Conservation (phyloP, 2,888 invertebrate species). For the Girardia tigrina region DNA sequence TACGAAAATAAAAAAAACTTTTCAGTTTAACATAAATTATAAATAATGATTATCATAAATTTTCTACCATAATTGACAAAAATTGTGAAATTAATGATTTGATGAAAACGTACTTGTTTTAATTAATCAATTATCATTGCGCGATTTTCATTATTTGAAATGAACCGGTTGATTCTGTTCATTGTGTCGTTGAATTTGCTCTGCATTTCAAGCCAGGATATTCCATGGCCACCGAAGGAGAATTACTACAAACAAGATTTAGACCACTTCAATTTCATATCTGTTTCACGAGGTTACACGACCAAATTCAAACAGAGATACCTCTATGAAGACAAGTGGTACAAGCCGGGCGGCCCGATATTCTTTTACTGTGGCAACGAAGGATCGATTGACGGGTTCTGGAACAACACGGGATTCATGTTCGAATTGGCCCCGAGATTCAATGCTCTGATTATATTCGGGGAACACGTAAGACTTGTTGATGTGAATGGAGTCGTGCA, state of each 20-base stretch:
- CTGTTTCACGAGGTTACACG: slow-evolving; percentile 38
- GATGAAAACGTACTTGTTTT: too few species aligned
- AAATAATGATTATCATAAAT: too few species aligned
- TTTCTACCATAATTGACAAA: too few species aligned
- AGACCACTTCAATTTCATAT: slow-evolving; percentile 43
- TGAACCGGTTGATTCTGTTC: too few species aligned
- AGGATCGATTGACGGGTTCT: slow-evolving; percentile 45
- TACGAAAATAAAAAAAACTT: too few species aligned
- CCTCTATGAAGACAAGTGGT: slow-evolving; percentile 40
- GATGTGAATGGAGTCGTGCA: too few species aligned
- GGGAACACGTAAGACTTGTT: slow-evolving; percentile 49
- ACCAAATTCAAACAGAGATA: slow-evolving; percentile 42
- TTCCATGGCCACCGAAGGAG: slow-evolving; percentile 38
- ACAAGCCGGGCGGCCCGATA: slow-evolving; percentile 43
- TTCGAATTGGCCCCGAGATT: slow-evolving; percentile 47
- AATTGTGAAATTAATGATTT: too few species aligned
- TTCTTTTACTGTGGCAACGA: slow-evolving; percentile 50
- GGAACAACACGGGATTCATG: slow-evolving; percentile 46
- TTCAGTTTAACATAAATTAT: too few species aligned
- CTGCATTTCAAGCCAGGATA: neutral
- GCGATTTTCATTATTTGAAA: too few species aligned
- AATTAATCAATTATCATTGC: too few species aligned
- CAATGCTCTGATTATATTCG: slow-evolving; percentile 46
- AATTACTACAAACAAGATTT: slow-evolving; percentile 42
- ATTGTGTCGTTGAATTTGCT: neutral